Evolutionary conservation across 2,113 vertebrate species (phyloP), one percentile per base, ranked within the genome.

Genomic region (Siniperca chuatsi): DNA sequence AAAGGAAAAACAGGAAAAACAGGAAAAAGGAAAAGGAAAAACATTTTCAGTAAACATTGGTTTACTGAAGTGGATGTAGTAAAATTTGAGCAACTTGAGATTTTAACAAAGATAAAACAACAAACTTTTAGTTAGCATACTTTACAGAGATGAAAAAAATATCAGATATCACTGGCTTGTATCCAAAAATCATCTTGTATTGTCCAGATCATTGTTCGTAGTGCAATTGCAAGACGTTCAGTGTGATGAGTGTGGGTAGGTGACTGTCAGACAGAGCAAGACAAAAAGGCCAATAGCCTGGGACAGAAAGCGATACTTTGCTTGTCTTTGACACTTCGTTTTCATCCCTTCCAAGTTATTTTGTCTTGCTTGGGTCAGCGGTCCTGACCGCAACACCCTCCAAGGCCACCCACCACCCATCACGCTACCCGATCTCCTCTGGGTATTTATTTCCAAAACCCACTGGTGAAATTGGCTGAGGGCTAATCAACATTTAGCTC

Each of bases 401-500:
- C 8, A 9, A 75, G 70, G 75, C 82, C 37, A 84, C 77, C 29
- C 20, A 29, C 73, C 33, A 78, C 75, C 68, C 78, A 78, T 83
- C 87, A 86, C 78, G 82, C 79, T 77, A 72, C 70, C 73, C 69
- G 35, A 57, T 54, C 55, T 78, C 84, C 52, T 71, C 86, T 85
- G 80, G 85, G 46, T 89, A 88, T 92, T 94, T 93, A 93, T 95
- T 95, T 89, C 83, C 81, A 62, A 92, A 92, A 95, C 66, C 85
- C 87, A 67, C 76, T 89, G 87, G 89, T 93, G 92, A 94, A 95
- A 96, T 93, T 93, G 92, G 92, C 93, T 91, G 68, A 85, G 76
- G 83, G 87, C 94, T 95, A 95, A 96, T 95, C 95, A 96, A 95
- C 93, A 92, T 96, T 95, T 93, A 93, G 94, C 84, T 94, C 93